These are phyloP conservation scores for Plagiodera versicolora DNA, from an alignment of 2,888 invertebrate genomes.

Conservation along the genomic window DNA sequence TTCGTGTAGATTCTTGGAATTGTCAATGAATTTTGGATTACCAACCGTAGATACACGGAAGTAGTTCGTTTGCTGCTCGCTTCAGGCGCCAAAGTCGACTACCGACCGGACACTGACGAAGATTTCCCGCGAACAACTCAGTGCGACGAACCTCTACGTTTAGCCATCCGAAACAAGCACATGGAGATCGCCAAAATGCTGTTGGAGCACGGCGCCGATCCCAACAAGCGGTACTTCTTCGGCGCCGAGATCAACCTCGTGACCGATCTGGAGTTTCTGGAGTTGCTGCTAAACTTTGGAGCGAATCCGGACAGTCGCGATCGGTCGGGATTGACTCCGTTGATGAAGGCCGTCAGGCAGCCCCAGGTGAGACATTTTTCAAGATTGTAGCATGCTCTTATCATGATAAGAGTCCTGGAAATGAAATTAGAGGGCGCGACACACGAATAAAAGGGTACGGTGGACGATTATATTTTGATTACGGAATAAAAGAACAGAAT, in stretches of 20 bases:
- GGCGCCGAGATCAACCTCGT: constrained; percentile 89
- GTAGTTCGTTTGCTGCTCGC: constrained; percentile 72
- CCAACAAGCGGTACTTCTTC: constrained; percentile 88
- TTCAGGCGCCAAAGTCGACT: constrained; percentile 79
- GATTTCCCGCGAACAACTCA: constrained; percentile 71
- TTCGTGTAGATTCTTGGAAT: too few species aligned
- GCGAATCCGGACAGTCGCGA: constrained; percentile 87
- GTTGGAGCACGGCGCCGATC: constrained; percentile 83
- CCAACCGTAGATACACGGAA: constrained; percentile 69
- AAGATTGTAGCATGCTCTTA: too few species aligned
- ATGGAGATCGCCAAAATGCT: constrained; percentile 72
- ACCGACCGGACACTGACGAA: constrained; percentile 71
- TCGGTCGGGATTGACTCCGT: constrained; percentile 82
- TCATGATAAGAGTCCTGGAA: too few species aligned
- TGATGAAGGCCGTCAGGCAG: constrained; percentile 87
- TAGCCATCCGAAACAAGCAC: constrained; percentile 86
- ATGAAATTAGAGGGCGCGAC: too few species aligned
- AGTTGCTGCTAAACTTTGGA: constrained; percentile 80
- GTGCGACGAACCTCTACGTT: constrained; percentile 84
- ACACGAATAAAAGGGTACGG: too few species aligned
- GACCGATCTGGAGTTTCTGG: constrained; percentile 78
- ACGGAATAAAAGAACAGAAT: too few species aligned
- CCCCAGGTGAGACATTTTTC: constrained; percentile 69
- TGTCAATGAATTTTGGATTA: too few species aligned
- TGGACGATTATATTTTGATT: too few species aligned